Percentiles rank a stretch among this genome's conserved stretches.
phyloP scores from a whole-genome alignment of 2,888 invertebrate species.

The Portevinia maculata region DNA sequence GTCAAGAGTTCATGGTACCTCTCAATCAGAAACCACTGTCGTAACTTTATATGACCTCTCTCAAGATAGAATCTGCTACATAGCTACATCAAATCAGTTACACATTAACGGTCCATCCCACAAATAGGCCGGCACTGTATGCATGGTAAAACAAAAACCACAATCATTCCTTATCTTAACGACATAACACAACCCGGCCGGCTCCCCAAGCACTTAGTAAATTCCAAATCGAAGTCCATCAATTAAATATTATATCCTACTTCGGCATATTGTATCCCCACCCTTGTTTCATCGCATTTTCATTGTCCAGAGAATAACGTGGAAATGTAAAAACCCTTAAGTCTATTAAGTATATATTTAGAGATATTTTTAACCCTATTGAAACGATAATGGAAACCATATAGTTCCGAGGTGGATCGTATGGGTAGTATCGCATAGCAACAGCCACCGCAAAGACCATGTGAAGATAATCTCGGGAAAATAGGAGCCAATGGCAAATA shows the following conservation, averaged over 20 bases:
- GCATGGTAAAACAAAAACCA: constrained; percentile 11
- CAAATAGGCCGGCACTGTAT: not conserved
- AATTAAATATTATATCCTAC: constrained; percentile 32
- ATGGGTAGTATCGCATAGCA: constrained; percentile 7
- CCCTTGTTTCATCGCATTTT: not conserved
- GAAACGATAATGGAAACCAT: constrained; percentile 57
- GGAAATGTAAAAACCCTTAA: constrained; percentile 17
- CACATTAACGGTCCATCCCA: constrained; percentile 3
- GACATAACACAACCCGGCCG: constrained; percentile 17
- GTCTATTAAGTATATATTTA: constrained; percentile 33
- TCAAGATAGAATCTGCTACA: constrained; percentile 23
- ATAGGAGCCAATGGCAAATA: constrained; percentile 45
- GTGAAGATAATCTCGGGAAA: constrained; percentile 44
- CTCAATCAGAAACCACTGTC: constrained; percentile 53
- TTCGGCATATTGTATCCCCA: not conserved
- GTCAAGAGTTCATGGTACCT: constrained; percentile 30
- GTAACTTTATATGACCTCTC: constrained; percentile 41
- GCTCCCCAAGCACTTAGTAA: constrained; percentile 12
- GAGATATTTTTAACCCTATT: constrained; percentile 47
- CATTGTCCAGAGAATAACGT: not conserved
- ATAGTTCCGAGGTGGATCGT: constrained; percentile 20
- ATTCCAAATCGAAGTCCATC: constrained; percentile 55
- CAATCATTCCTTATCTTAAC: constrained; percentile 47
- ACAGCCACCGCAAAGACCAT: constrained; percentile 2
- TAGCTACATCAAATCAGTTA: constrained; percentile 31